Evolutionary conservation across 2,797 vertebrate species (phyloP), one percentile per base, ranked within the genome.

Genomic region (Syngnathus rostellatus): DNA sequence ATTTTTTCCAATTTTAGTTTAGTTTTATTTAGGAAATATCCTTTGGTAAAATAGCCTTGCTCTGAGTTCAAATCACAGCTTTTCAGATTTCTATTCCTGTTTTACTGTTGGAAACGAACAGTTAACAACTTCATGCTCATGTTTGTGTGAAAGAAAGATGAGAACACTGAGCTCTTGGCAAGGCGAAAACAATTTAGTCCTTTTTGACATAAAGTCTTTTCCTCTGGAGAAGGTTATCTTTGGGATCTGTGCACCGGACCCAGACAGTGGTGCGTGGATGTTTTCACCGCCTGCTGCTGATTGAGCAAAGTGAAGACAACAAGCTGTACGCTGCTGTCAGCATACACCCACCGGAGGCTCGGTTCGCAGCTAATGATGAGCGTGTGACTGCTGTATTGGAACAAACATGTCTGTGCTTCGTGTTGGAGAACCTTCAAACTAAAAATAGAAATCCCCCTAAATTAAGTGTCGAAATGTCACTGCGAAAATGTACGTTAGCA

Each of bases 271-370:
- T 62, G 40, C 60, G 54, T 53, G 55, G 60, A 70, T 79, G 66
- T 75, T 83, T 82, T 74, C 57, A 55, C 67, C 1, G 11, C 72
- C 70, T 70, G 77, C 66, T 69, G 71, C 72, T 81, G 77, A 83
- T 75, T 66, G 73, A 83, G 70, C 67, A 77, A 79, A 87, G 77
- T 81, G 75, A 81, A 81, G 72, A 84, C 81, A 83, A 80, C 79
- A 84, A 68, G 72, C 76, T 76, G 25, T 72, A 62, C 74, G 74
- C 72, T 69, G 60, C 67, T 72, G 75, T 76, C 62, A 75, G 69
- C 72, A 68, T 67, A 77, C 77, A 70, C 72, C 72, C 72, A 76
- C 76, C 59, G 75, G 64, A 41, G 17, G 65, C 62, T 73, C 64
- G 70, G 50, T 64, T 66, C 39, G 62, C 70, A 67, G 67, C 74